phyloP scores from a whole-genome alignment of 2,113 vertebrate genomes.

The Rhadina sibilatrix region DNA sequence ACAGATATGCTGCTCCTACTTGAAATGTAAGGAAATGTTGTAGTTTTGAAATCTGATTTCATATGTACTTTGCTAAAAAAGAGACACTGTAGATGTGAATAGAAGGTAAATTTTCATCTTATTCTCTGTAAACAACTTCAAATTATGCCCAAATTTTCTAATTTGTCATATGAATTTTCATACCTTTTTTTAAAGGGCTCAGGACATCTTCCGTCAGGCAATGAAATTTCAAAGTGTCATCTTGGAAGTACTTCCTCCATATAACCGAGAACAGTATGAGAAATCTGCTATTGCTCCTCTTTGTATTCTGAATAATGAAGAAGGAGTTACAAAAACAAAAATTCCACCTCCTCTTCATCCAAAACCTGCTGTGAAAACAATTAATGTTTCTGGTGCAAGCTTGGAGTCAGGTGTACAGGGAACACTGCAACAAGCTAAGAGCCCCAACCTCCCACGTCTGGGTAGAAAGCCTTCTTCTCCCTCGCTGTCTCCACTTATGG shows the following conservation, averaged over 20 bases:
- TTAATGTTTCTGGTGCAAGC: constrained; percentile 51
- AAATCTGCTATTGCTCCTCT: constrained; percentile 86
- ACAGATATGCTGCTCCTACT: neutral
- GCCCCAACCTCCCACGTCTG: constrained; percentile 71
- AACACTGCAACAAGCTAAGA: constrained; percentile 56
- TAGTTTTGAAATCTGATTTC: neutral
- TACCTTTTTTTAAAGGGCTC: constrained; percentile 78
- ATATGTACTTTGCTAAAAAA: neutral
- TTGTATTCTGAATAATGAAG: constrained; percentile 69
- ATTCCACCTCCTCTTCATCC: constrained; percentile 76
- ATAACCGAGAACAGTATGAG: constrained; percentile 87
- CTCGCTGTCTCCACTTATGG: constrained; percentile 80
- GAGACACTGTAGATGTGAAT: rapidly evolving
- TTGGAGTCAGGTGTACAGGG: constrained; percentile 43
- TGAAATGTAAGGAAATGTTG: neutral
- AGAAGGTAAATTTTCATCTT: neutral
- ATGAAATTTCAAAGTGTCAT: constrained; percentile 83
- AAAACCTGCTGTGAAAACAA: constrained; percentile 75
- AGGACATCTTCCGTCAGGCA: constrained; percentile 92
- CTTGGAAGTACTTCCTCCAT: constrained; percentile 84
- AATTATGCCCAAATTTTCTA: neutral
- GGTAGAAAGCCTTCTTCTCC: constrained; percentile 78
- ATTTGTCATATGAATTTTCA: neutral
- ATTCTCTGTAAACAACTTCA: neutral
- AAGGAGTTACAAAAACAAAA: constrained; percentile 74